Evolutionary conservation across 1,140 invertebrate genomes (phyloP), one percentile per base, ranked within the genome.

Genomic region (Dryas iulia): DNA sequence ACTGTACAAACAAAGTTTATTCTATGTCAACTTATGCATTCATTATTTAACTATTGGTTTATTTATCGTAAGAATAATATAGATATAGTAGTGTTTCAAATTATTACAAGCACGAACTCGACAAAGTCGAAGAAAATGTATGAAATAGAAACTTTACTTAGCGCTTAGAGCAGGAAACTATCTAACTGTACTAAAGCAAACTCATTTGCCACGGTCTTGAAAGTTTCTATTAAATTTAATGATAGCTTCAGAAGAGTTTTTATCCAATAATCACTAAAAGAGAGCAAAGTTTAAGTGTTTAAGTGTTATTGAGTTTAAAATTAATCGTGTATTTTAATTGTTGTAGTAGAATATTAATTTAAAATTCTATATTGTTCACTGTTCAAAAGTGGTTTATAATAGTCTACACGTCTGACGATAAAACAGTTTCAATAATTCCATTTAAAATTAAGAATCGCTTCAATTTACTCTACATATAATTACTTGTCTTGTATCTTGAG

Each of bases 191-290:
- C 14, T 25, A 23, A 35, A 66, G 58, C 23, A 26, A 65, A 65
- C 53, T 39, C 39, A 33, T 58, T 54, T 30, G 58, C 57, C 57
- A 30, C 25, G 12, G 28, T 26, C 58, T 60, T 66, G 39, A 12
- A 66, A 66, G 57, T 66, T 66, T 54, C 58, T 28, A 59, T 66
- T 66, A 60, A 66, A 59, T 66, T 60, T 66, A 66, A 66, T 60
- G 59, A 24, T 60, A 59, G 24, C 56, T 47, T 54, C 25, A 30
- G 39, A 59, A 52, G 18, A 24, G 26, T 66, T 59, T 66, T 66
- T 54, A 66, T 28, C 31, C 39, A 47, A 53, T 66, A 59, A 63
- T 30, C 14, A 66, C 56, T 31, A 39, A 33, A 39, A 60, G 33
- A 60, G 24, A 60, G 12, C 18, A 8, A 14, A 60, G 31, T 60